Conservation (phyloP, 2,113 vertebrate genomes). For the Suncus etruscus region DNA sequence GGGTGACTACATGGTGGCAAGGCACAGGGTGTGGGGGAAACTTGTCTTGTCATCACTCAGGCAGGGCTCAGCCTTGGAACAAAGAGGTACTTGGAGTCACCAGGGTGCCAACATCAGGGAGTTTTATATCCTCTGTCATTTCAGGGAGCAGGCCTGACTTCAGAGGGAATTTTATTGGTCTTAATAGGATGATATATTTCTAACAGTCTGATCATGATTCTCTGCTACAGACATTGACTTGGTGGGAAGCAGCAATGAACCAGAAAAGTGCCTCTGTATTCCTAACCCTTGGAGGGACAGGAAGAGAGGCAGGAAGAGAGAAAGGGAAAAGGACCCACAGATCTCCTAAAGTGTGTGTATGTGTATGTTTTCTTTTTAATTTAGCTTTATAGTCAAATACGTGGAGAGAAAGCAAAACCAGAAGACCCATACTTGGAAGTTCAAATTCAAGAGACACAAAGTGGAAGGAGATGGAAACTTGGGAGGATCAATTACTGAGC, state of each 20-base stretch:
- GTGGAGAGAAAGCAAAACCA: slow-evolving; percentile 1
- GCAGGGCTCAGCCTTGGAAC: slow-evolving; percentile 20
- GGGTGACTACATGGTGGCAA: neutral
- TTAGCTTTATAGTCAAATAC: neutral
- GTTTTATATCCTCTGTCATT: neutral
- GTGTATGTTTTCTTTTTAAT: neutral
- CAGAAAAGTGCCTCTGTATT: neutral
- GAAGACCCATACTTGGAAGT: slow-evolving; percentile 4
- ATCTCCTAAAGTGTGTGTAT: neutral
- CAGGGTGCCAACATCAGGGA: neutral
- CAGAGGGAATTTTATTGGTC: neutral
- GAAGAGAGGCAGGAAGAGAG: neutral
- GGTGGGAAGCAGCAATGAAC: neutral
- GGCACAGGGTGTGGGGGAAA: slow-evolving; percentile 58
- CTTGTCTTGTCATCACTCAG: slow-evolving; percentile 44
- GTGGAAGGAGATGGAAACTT: neutral
- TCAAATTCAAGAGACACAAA: neutral
- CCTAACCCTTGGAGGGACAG: neutral
- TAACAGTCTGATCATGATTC: neutral
- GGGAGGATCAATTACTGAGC: neutral
- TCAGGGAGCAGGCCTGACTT: neutral
- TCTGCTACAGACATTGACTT: neutral
- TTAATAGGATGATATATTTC: neutral
- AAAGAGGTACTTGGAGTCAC: slow-evolving; percentile 11
- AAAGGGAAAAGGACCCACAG: neutral